These are phyloP conservation scores for Parapristionchus giblindavisi DNA, from an alignment of 2,888 invertebrate genomes.

Conservation along the genomic window DNA sequence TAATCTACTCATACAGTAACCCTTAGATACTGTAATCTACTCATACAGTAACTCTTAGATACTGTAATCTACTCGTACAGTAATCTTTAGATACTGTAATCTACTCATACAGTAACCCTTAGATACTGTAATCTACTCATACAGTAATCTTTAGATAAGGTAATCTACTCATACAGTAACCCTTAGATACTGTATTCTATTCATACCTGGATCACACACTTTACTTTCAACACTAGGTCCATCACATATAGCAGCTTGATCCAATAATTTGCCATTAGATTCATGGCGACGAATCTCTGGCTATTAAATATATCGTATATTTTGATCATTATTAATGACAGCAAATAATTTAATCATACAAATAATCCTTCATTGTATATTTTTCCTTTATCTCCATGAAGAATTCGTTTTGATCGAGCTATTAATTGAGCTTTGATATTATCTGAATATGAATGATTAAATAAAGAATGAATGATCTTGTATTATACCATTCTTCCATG, in stretches of 20 bases:
- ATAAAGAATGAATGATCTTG: background rate
- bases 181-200: too few species aligned
- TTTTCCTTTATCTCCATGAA: slow-evolving; percentile 16
- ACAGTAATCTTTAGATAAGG: too few species aligned
- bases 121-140: too few species aligned
- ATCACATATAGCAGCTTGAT: slow-evolving; percentile 49
- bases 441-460: background rate
- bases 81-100: too few species aligned
- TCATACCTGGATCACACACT: slow-evolving; percentile 54
- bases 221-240: slow-evolving; percentile 54
- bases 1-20: too few species aligned
- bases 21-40: too few species aligned
- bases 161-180: too few species aligned
- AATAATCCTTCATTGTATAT: slow-evolving; percentile 7
- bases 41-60: too few species aligned
- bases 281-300: slow-evolving; percentile 4
- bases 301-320: background rate
- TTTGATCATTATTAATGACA: background rate
- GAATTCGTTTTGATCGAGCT: slow-evolving; percentile 32
- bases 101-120: too few species aligned
- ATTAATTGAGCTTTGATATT: slow-evolving; percentile 21
- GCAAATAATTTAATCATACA: background rate
- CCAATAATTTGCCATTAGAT: background rate
- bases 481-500: background rate
- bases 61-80: too few species aligned